Conservation (phyloP, 2,888 invertebrate species). For the Ferrisia virgata region DNA sequence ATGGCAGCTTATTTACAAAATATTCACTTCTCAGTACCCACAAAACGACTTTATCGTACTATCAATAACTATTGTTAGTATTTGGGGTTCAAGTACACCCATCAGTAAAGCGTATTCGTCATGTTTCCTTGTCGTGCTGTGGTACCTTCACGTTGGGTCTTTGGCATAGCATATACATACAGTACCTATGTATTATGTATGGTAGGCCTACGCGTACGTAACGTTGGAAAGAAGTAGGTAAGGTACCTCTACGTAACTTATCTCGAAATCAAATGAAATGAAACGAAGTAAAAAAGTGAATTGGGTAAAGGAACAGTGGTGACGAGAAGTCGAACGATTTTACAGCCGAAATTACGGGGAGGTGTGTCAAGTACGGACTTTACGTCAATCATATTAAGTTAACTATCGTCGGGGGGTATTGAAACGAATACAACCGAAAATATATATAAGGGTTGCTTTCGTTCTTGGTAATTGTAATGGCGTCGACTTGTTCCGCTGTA, state of each 20-base stretch:
- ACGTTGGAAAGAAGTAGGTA: not conserved
- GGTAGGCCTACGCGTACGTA: not conserved
- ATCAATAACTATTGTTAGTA: not conserved
- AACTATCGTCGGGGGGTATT: constrained; percentile 43
- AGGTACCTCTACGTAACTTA: constrained; percentile 32
- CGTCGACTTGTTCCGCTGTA: constrained; percentile 5
- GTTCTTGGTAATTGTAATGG: constrained; percentile 39
- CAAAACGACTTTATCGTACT: not conserved
- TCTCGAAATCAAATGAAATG: constrained; percentile 33
- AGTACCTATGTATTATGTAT: not conserved
- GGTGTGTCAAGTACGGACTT: constrained; percentile 44
- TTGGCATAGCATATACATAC: not conserved
- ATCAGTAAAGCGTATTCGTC: not conserved
- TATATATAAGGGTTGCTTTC: constrained; percentile 42
- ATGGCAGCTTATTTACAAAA: not conserved
- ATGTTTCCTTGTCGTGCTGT: not conserved
- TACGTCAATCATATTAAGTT: constrained; percentile 45
- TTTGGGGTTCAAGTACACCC: not conserved
- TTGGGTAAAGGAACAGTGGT: not conserved
- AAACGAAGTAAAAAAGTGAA: constrained; percentile 14
- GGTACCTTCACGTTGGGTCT: no score
- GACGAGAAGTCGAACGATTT: constrained; percentile 40
- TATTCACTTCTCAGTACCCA: not conserved
- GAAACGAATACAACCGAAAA: constrained; percentile 41
- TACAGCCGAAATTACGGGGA: constrained; percentile 29